Evolutionary conservation across 2,797 vertebrate species (phyloP).

Genomic region (Rhinoraja longicauda): DNA sequence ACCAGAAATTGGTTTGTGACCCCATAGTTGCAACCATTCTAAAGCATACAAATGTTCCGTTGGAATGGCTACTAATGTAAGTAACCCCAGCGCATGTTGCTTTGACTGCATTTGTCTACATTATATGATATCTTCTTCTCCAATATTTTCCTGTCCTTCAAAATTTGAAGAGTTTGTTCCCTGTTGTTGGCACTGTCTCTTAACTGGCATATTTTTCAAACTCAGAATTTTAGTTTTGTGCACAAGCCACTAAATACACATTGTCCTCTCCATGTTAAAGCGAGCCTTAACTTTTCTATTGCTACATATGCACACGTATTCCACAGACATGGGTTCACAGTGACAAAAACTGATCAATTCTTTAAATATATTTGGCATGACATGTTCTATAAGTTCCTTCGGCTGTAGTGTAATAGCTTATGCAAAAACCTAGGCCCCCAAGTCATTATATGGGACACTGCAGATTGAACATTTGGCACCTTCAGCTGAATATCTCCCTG

Average conservation of each 20-base stretch:
- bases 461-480: background rate
- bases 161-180: background rate
- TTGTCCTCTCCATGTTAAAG: background rate
- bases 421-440: background rate
- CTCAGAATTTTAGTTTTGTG: background rate
- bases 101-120: background rate
- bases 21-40: background rate
- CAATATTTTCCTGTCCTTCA: background rate
- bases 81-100: background rate
- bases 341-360: background rate
- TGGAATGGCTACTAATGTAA: background rate
- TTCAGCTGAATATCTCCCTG: background rate
- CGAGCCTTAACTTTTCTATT: background rate
- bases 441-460: background rate
- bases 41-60: background rate
- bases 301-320: background rate
- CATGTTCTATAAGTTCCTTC: background rate
- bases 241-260: background rate
- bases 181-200: background rate
- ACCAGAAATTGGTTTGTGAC: background rate
- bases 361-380: background rate
- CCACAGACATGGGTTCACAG: background rate
- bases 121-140: background rate
- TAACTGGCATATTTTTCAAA: conserved; percentile 13
- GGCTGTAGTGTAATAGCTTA: background rate